phyloP scores from a whole-genome alignment of 2,113 vertebrate genomes.

The Pseudolaguvia tuberculata region DNA sequence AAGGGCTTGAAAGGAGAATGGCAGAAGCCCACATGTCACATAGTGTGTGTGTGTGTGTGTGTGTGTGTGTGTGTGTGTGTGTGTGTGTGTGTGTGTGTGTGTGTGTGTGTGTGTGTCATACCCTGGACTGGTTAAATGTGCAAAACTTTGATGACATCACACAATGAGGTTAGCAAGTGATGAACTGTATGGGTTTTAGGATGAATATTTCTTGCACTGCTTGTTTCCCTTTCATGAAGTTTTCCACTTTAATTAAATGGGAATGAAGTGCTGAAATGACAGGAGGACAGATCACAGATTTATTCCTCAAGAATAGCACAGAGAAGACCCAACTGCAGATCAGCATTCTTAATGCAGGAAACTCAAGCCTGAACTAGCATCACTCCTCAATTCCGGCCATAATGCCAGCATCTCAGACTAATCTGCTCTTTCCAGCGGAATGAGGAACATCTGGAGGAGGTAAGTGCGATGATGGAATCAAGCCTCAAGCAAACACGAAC shows the following conservation, averaged over 20 bases:
- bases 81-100: neutral
- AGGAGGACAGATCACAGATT: neutral
- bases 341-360: conserved; percentile 24
- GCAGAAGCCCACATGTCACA: too few species aligned
- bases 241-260: too few species aligned
- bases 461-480: conserved; percentile 42
- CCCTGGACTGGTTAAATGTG: neutral
- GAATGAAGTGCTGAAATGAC: conserved; percentile 12
- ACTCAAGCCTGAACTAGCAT: conserved; percentile 18
- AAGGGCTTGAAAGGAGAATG: neutral
- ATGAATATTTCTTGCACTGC: too few species aligned
- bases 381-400: conserved; percentile 28
- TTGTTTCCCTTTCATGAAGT: too few species aligned
- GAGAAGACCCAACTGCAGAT: neutral
- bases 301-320: neutral
- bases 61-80: neutral
- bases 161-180: neutral
- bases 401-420: conserved; percentile 4
- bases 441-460: conserved; percentile 44
- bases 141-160: neutral
- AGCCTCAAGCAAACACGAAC: conserved; percentile 20
- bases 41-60: neutral
- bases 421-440: neutral
- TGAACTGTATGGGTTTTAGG: neutral
- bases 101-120: neutral